Evolutionary conservation across 2,888 invertebrate genomes (phyloP), one percentile per base, ranked within the genome.

Genomic region (Adineta ricciae): DNA sequence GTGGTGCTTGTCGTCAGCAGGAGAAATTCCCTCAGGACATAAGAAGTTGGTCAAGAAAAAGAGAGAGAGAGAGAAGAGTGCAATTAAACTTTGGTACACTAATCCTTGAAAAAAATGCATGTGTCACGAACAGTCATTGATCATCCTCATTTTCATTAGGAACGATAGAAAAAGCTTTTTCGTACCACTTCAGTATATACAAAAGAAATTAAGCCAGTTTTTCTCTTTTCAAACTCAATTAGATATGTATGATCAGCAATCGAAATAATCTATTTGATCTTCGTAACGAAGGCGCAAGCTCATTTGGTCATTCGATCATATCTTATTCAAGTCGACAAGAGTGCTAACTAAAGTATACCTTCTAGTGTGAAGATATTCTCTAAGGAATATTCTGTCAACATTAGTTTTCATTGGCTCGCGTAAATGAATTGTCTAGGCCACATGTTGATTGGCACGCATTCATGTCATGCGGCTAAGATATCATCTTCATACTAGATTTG

Each of bases 391-490:
- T 19, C 64, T 64, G 64, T 64, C 64, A 64, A 32, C 32, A 32
- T 64, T n/a, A 9, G 7, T 14, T 64, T 64, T 36, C 19, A 64
- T 64, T 64, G 64, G 64, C 19, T 64, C 64, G 19, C 32, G 5
- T 14, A 64, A 64, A 64, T 32, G 32, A 64, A 27, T 32, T 32
- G 64, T 32, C 64, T 64, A 32, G 64, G 64, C 64, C 64, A 64
- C 64, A 64, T 64, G 64, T 27, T 64, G 64, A 64, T 64, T 64
- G 32, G 64, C 64, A 64, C 64, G 64, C 64, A 64, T 64, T 32
- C 64, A 64, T 64, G 64, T 32, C 64, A 32, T 64, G 64, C 64
- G 64, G 24, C 64, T 64, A 64, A 64, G 64, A 64, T 64, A 64
- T 32, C 27, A 64, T 64, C 64, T 64, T 36, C 27, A 64, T 32